Base-by-base conservation (phyloP, 2,888 invertebrate genomes). In the Amphipoea oculea region DNA sequence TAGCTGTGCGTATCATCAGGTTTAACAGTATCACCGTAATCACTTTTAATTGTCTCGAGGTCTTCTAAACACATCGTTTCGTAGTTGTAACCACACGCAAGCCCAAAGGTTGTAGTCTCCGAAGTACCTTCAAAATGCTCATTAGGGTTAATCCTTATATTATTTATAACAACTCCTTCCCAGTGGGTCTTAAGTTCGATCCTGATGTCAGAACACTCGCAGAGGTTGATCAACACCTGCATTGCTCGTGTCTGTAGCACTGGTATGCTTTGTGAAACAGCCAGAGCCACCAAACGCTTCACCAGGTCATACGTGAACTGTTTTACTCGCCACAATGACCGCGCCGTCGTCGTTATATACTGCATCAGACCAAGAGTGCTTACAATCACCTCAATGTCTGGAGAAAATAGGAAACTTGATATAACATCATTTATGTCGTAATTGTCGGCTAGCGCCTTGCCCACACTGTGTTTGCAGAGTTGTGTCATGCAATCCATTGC, bases 311-410 rank as follows among this genome's bases (percentile, higher is more conserved):
- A 81, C 63, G 91, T 89, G 42, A 87, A 90, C 81, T 96, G 96
- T 71, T 95, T 96, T 0, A 94, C 95, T 0, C 96, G 94, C 96
- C 96, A 96, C 88, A 96, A 95, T 0, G 96, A 95, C 0, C 94
- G 90, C 0, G 94, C 95, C 0, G 96, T 96, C 40, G 95, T 57
- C 0, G 97, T 96, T 0, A 95, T 95, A 62, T 93, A 95, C 12
- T 83, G 82, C 93, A 97, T 92, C 0, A 96, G 88, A 11, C 94
- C 94, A 0, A 93, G 91, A 0, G 95, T 92, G 83, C 95, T 94
- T 4, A 95, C 93, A 4, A 94, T 82, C 0, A 96, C 90, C 72
- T 94, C 93, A 14, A 93, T 88, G 0, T 92, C 67, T 0, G 86
- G 75, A 0, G 92, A 91, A 0, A 65, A 23, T 2, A 96, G 73